phyloP scores from a whole-genome alignment of 1,140 invertebrate species.

The Steinernema feltiae region DNA sequence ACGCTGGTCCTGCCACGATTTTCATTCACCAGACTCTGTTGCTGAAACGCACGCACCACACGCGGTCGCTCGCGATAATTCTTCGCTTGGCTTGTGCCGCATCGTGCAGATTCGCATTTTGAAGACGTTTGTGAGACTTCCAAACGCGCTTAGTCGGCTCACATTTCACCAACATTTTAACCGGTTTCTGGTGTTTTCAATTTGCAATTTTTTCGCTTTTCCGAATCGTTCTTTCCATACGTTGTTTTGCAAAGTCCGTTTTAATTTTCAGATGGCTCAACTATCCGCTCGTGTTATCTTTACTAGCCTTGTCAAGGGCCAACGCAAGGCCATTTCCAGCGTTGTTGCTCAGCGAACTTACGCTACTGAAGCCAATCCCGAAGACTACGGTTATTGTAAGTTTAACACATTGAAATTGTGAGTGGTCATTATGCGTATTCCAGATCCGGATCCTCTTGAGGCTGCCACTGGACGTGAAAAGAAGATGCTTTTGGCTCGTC shows the following conservation, averaged over 20 bases:
- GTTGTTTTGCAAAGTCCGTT: neutral
- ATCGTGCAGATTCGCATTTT: neutral
- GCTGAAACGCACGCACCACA: neutral
- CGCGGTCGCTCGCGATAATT: neutral
- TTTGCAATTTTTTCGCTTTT: neutral
- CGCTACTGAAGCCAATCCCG: conserved; percentile 54
- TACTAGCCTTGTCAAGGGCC: conserved; percentile 26
- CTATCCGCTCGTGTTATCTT: conserved; percentile 28
- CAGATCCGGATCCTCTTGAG: conserved; percentile 72
- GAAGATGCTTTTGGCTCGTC: conserved; percentile 74
- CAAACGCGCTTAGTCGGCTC: too few relatives aligned
- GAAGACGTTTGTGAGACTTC: too few relatives aligned
- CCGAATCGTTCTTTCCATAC: neutral
- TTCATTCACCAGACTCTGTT: neutral
- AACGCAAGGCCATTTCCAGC: conserved; percentile 17
- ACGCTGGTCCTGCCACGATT: neutral
- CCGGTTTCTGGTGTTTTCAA: neutral
- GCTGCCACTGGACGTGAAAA: conserved; percentile 87
- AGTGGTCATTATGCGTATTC: conserved; percentile 23
- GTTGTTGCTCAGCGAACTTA: conserved; percentile 31
- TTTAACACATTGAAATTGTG: conserved; percentile 19
- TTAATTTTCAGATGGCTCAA: conserved; percentile 38
- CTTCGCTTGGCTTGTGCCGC: neutral
- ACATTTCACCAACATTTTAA: neutral
- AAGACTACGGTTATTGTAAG: conserved; percentile 55